Conservation (phyloP, 2,888 invertebrate species). For the Sesia bembeciformis region DNA sequence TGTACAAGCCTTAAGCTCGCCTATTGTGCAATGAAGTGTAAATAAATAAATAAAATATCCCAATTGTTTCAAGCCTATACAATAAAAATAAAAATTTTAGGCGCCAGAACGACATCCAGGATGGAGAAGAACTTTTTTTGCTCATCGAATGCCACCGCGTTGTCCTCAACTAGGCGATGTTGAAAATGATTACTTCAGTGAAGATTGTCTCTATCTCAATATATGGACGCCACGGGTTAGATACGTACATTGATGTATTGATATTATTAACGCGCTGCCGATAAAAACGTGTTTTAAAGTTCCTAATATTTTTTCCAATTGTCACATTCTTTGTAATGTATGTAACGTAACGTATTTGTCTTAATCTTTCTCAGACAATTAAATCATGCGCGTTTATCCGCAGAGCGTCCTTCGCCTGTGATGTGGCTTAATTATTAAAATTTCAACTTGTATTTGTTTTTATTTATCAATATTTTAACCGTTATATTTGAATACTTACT, state of each 20-base stretch:
- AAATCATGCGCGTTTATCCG: too few species aligned
- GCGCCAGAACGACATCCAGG: conserved; percentile 81
- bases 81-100: conserved; percentile 36
- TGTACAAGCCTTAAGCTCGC: too few species aligned
- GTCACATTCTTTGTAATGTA: too few species aligned
- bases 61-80: too few species aligned
- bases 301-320: background rate
- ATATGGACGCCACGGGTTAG: conserved; percentile 89
- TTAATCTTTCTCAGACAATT: too few species aligned
- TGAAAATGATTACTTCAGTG: conserved; percentile 56
- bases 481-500: too few species aligned
- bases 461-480: too few species aligned
- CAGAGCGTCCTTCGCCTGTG: too few species aligned
- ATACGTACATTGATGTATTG: background rate
- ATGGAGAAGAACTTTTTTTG: conserved; percentile 81
- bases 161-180: conserved; percentile 75
- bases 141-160: conserved; percentile 79
- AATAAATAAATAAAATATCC: background rate
- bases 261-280: background rate
- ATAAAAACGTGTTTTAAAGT: background rate
- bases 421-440: too few species aligned
- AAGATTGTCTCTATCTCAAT: conserved; percentile 93
- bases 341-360: too few species aligned
- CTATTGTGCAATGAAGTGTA: background rate
- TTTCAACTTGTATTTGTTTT: too few species aligned